A percentile compares a stretch with the other conserved stretches of the same genome.
Evolutionary conservation across 1,140 invertebrate species (phyloP).

Genomic region (Oedothorax gibbosus): DNA sequence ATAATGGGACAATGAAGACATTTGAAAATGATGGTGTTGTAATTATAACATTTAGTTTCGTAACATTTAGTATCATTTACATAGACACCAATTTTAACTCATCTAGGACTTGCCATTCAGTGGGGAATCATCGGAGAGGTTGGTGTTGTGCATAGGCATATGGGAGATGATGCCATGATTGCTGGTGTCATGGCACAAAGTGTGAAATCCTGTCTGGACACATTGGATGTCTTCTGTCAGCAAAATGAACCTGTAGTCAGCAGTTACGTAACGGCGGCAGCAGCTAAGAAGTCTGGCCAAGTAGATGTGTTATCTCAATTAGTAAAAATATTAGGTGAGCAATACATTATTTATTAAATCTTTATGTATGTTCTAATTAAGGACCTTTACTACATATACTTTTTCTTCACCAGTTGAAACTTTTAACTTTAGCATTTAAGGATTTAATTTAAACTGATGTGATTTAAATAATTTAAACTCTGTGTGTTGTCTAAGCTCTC

Average conservation of each 20-base stretch:
- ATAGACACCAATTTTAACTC: neutral
- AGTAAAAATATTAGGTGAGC: slow-evolving; percentile 39
- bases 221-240: slow-evolving; percentile 6
- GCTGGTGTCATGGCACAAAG: slow-evolving; percentile 20
- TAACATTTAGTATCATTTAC: neutral
- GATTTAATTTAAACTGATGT: too few species aligned
- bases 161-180: slow-evolving; percentile 68
- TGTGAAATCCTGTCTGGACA: slow-evolving; percentile 17
- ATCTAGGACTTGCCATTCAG: slow-evolving; percentile 84
- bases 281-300: neutral
- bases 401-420: too few species aligned
- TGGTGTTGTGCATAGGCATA: slow-evolving; percentile 86
- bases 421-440: too few species aligned
- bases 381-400: too few species aligned
- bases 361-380: too few species aligned
- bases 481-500: too few species aligned
- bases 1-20: too few species aligned
- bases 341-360: neutral
- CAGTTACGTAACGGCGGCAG: slow-evolving; percentile 24
- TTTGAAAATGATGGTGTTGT: too few species aligned
- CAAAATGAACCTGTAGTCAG: slow-evolving; percentile 33
- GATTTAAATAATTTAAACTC: too few species aligned
- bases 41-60: too few species aligned
- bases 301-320: slow-evolving; percentile 8
- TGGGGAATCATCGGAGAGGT: slow-evolving; percentile 99